phyloP scores from a whole-genome alignment of 64 coral and sea anemone species.

The Montipora foliosa region DNA sequence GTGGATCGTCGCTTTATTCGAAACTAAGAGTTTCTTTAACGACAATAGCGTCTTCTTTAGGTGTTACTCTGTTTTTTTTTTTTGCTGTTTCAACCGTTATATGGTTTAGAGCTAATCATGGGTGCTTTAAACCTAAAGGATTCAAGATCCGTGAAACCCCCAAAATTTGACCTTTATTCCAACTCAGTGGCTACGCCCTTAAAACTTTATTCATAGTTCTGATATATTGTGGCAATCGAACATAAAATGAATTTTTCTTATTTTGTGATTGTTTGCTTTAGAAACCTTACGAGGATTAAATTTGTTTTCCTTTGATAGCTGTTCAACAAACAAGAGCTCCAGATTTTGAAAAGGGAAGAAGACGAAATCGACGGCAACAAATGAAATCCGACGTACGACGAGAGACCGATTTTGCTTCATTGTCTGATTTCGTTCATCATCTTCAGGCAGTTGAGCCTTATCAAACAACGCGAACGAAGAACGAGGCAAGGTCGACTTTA shows the following conservation, averaged over 20 bases:
- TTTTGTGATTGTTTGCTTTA: background rate
- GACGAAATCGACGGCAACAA: slow-evolving; percentile 67
- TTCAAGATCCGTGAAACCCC: background rate
- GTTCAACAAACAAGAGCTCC: slow-evolving; percentile 90
- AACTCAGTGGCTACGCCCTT: background rate
- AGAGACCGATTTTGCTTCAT: slow-evolving; percentile 85
- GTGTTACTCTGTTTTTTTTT: too few relatives aligned
- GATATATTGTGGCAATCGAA: background rate
- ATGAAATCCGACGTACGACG: slow-evolving; percentile 72
- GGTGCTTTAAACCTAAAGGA: too few relatives aligned
- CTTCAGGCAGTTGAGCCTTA: slow-evolving; percentile 92
- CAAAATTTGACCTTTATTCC: too few relatives aligned
- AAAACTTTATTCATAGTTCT: background rate
- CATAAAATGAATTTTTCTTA: slow-evolving; percentile 17
- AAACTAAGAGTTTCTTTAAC: background rate
- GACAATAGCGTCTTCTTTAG: too few relatives aligned
- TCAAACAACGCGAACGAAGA: slow-evolving; percentile 41
- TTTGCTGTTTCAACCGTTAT: too few relatives aligned
- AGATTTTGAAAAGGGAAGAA: slow-evolving; percentile 85
- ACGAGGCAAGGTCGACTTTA: slow-evolving; percentile 3
- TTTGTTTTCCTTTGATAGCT: slow-evolving; percentile 64
- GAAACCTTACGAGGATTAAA: background rate
- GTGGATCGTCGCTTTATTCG: background rate
- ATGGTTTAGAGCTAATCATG: too few relatives aligned
- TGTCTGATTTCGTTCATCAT: slow-evolving; percentile 93